Conservation (phyloP, 2,888 invertebrate species). For the Aspidiotus destructor region DNA sequence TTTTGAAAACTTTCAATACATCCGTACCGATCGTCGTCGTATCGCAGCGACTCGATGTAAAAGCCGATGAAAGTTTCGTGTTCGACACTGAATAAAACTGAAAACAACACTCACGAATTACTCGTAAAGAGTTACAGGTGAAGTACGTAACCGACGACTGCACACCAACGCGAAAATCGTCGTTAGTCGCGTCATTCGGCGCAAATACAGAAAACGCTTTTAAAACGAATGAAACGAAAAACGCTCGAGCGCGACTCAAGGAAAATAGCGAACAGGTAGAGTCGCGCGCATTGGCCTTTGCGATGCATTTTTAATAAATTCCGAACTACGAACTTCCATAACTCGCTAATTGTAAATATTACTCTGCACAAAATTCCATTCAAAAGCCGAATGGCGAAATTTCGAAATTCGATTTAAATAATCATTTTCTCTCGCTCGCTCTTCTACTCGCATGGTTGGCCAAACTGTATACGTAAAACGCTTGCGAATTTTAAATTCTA, state of each 20-base stretch:
- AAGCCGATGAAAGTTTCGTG: constrained; percentile 22
- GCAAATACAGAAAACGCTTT: not conserved
- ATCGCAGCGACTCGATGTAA: too few species aligned
- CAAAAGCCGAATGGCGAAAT: too few species aligned
- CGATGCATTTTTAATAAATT: constrained; percentile 26
- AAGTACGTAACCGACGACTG: not conserved
- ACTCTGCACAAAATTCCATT: too few species aligned
- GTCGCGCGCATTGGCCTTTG: constrained; percentile 19
- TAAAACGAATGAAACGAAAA: too few species aligned
- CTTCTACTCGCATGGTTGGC: too few species aligned
- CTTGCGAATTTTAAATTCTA: too few species aligned
- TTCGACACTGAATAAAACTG: constrained; percentile 16
- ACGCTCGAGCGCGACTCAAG: constrained; percentile 1
- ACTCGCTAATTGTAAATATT: not conserved
- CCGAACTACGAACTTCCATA: not conserved
- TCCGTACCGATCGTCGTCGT: too few species aligned
- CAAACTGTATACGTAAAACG: too few species aligned
- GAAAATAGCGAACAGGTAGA: not conserved
- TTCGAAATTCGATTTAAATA: too few species aligned
- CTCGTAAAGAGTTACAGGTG: too few species aligned
- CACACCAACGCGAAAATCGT: constrained; percentile 11
- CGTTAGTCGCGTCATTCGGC: constrained; percentile 12
- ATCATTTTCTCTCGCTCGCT: too few species aligned
- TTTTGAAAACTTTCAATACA: too few species aligned
- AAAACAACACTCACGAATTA: not conserved